A percentile compares a stretch with the other conserved stretches of the same genome.
phyloP scores from a whole-genome alignment of 1,140 invertebrate genomes.

The Aphelenchoides fujianensis region DNA sequence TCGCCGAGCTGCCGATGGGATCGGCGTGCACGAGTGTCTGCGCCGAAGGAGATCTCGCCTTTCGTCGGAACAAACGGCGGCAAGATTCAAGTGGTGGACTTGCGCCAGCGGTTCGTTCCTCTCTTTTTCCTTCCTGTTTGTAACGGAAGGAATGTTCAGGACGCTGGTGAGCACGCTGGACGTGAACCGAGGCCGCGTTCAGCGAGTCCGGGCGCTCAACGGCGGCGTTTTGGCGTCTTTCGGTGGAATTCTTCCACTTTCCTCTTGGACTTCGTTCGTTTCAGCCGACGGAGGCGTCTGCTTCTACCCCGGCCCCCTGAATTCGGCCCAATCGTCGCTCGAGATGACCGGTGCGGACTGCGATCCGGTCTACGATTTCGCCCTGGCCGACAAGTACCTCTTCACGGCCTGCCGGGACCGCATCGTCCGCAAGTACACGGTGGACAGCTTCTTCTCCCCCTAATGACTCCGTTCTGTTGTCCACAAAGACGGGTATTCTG shows the following conservation, averaged over 20 bases:
- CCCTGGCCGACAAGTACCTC: slow-evolving; percentile 55
- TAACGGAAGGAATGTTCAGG: no score
- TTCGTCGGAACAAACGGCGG: slow-evolving; percentile 37
- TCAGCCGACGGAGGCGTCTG: slow-evolving; percentile 21
- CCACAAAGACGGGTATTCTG: no score
- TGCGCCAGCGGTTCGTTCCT: slow-evolving; percentile 22
- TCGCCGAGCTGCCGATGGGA: slow-evolving; percentile 53
- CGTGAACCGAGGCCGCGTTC: slow-evolving; percentile 23
- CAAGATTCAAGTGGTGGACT: slow-evolving; percentile 22
- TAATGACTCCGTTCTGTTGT: no score
- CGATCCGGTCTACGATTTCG: slow-evolving; percentile 66
- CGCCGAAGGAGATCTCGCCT: slow-evolving; percentile 11
- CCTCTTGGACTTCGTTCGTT: slow-evolving; percentile 3
- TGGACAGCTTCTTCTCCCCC: neutral
- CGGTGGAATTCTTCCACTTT: slow-evolving; percentile 26
- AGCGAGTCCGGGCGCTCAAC: neutral
- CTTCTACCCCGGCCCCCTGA: neutral
- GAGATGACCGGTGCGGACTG: slow-evolving; percentile 70
- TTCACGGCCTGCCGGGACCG: slow-evolving; percentile 64
- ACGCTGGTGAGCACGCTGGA: slow-evolving; percentile 16
- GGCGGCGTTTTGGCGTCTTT: slow-evolving; percentile 30
- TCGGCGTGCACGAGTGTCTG: slow-evolving; percentile 10
- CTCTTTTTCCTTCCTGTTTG: slow-evolving; percentile 6
- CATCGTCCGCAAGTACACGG: slow-evolving; percentile 62
- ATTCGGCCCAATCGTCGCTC: slow-evolving; percentile 23